These are phyloP conservation scores for Caenorhabditis auriculariae DNA, from an alignment of 2,888 invertebrate species.

Conservation along the genomic window DNA sequence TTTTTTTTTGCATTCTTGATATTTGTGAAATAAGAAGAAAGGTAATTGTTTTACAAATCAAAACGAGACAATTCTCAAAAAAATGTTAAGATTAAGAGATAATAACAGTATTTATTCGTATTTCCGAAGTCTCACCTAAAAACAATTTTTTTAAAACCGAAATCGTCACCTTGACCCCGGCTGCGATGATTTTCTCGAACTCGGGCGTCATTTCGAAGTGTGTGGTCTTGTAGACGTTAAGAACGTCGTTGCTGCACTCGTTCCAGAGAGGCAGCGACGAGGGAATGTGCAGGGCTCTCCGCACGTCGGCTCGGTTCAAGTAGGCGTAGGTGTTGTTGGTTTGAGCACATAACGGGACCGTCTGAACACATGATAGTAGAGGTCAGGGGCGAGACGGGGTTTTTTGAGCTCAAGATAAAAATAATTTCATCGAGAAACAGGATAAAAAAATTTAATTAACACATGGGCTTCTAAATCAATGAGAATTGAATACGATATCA, in stretches of 20 bases:
- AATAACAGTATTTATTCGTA: too few species aligned
- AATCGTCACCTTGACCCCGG: slow-evolving; percentile 48
- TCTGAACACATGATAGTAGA: slow-evolving; percentile 14
- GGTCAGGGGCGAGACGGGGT: too few species aligned
- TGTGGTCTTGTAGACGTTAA: slow-evolving; percentile 39
- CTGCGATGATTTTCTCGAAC: slow-evolving; percentile 29
- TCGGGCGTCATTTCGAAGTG: slow-evolving; percentile 48
- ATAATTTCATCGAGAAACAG: too few species aligned
- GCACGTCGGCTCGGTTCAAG: slow-evolving; percentile 42
- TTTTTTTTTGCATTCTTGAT: too few species aligned
- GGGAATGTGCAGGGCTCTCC: slow-evolving; percentile 43
- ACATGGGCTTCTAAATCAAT: too few species aligned
- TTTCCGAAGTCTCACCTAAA: too few species aligned
- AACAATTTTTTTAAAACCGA: slow-evolving; percentile 33
- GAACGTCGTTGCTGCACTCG: slow-evolving; percentile 42
- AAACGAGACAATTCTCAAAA: too few species aligned
- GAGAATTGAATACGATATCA: too few species aligned
- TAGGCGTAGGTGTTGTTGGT: slow-evolving; percentile 32
- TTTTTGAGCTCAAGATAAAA: too few species aligned
- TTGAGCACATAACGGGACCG: slow-evolving; percentile 44
- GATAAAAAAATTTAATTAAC: too few species aligned
- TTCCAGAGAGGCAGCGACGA: slow-evolving; percentile 34
- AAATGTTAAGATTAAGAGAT: neutral
- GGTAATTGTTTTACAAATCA: too few species aligned
- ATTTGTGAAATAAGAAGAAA: too few species aligned